Evolutionary conservation across 30 jellyfish, hydroid and myxozoan species (phyloP), one percentile per base, ranked within the genome.

Genomic region (Hydractinia echinata): DNA sequence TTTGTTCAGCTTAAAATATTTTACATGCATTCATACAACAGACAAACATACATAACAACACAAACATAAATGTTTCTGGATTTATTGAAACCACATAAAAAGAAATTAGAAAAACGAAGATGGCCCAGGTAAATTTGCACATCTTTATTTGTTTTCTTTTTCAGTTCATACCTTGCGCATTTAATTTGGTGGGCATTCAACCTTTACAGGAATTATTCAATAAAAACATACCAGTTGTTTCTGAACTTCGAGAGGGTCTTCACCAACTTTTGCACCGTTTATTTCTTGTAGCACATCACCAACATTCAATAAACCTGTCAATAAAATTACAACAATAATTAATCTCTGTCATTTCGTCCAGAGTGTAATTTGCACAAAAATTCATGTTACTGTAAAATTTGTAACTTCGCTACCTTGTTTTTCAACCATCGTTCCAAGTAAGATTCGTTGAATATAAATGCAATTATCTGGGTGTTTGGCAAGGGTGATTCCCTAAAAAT

Each of bases 361-460:
- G 0, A 64, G 19, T 6, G 8, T 64, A n/a, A 6, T 16, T 58
- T 58, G 15, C 2, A 3, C 19, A 58, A 1, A 58, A 58, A 16
- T 58, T 0, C 68, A 56, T 56, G 68, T 10, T 58, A 58, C 69
- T 58, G 15, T 58, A 58, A 11, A 58, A 11, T 30, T 30, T 30
- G 44, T 30, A 30, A 30, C 44, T 30, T 30, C 2, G 44, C 15
- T 20, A 71, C 81, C 81, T 71, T 71, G 81, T 71, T 50, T 30
- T 20, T 71, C 81, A 20, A 71, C 81, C 81, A 71, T 30, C 5
- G 81, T 71, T 7, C 81, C 81, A n/a, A 55, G 81, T 20, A 71
- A 71, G 53, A 71, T 71, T 20, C 81, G 81, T 20, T 71, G 81
- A 7, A 71, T 71, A 71, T 20, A 71, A 8, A 71, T 71, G 61